Evolutionary conservation across 2,797 vertebrate genomes (phyloP), one percentile per base, ranked within the genome.

Genomic region (Myiotriccus ornatus): DNA sequence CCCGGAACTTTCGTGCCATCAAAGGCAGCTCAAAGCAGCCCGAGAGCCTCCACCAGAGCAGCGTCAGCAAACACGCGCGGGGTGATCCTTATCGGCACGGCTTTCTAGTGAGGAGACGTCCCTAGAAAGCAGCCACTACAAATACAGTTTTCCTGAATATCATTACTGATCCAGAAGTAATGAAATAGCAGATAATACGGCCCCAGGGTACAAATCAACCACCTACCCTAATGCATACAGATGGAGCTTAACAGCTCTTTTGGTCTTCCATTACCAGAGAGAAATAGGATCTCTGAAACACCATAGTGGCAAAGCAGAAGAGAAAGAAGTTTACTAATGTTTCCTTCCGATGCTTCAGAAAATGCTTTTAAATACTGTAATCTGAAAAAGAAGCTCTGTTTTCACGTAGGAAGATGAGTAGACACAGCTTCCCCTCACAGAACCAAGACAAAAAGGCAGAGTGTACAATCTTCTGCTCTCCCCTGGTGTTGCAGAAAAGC

Each of bases 161-260:
- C 95, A 80, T 97, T 97, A 98, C 97, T 98, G 98, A 98, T 98
- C 97, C 97, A 96, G 79, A 98, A 97, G 97, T 98, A 98, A 99
- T 97, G 96, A 98, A 97, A 97, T 87, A 92, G 97, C 96, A 87
- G 39, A 96, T 97, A 97, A 96, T 94, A 87, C 63, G 90, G 97
- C 94, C 91, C 93, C 62, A 83, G 95, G 95, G 89, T 93, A 93
- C 88, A 92, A 94, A 95, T 95, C 94, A 96, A 74, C 91, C 96
- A 93, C 91, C 94, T 95, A 91, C 77, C 93, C 92, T 97, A 94
- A 96, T 19, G 90, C 89, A 96, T 90, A 93, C 96, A 96, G 96
- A 97, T 92, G 87, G 94, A 93, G 95, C 74, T 41, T 79, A 93
- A 93, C 90, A 93, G 94, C 79, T 63, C 95, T 92, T 91, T 57